Evolutionary conservation across 2,888 invertebrate species (phyloP).

Genomic region (Nephrotoma guestfalica): DNA sequence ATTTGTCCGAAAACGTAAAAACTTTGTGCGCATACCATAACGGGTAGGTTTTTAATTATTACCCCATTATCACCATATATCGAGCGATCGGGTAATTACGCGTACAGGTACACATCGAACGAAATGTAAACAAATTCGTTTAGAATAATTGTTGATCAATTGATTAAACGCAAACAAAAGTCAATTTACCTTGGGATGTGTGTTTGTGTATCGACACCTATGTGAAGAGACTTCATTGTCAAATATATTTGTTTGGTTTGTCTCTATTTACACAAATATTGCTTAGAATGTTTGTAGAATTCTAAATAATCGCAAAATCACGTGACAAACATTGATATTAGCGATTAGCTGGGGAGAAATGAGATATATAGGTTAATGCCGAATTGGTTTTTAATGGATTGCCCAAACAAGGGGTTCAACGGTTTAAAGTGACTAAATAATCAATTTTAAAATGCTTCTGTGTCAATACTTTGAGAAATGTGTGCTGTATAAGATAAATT

Average conservation of each 20-base stretch:
- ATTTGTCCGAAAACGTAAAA: background rate
- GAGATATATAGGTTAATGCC: background rate
- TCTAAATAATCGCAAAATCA: background rate
- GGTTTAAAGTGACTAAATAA: too few relatives aligned
- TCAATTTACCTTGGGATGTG: background rate
- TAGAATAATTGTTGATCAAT: background rate
- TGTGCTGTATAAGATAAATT: too few relatives aligned
- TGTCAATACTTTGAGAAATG: too few relatives aligned
- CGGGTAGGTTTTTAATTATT: background rate
- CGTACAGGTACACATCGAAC: background rate
- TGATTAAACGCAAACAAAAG: background rate
- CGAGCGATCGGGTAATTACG: background rate
- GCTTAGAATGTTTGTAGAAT: background rate
- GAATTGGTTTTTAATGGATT: background rate
- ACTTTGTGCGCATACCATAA: background rate
- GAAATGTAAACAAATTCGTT: background rate
- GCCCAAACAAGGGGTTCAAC: too few relatives aligned
- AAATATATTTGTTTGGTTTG: background rate
- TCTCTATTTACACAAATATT: background rate
- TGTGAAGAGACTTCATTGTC: background rate
- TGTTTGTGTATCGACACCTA: background rate
- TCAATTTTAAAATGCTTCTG: too few relatives aligned
- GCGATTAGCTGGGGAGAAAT: background rate
- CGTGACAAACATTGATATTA: background rate
- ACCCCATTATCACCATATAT: background rate